phyloP scores from a whole-genome alignment of 2,888 invertebrate species.

The Lasioglossum zephyrum region DNA sequence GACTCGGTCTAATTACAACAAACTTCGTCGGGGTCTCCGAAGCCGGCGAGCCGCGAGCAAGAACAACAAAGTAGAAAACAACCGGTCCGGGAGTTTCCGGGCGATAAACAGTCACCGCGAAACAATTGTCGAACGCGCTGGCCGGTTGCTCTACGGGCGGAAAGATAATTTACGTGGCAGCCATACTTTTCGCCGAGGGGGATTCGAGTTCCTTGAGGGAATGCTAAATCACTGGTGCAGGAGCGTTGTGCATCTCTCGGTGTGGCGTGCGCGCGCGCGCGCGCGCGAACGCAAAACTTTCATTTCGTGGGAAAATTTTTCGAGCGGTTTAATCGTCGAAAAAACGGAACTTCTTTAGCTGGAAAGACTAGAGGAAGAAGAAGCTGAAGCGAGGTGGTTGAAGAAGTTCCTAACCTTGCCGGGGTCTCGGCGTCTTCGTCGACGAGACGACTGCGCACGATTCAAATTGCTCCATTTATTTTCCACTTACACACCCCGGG shows the following conservation, averaged over 20 bases:
- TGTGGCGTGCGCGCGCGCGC: not conserved
- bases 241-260: not conserved
- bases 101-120: constrained; percentile 7
- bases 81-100: not conserved
- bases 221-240: not conserved
- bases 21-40: not conserved
- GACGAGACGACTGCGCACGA: constrained; percentile 17
- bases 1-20: constrained; percentile 3
- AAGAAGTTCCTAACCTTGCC: constrained; percentile 39
- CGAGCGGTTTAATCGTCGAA: constrained; percentile 29
- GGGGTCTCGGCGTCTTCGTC: constrained; percentile 9
- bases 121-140: not conserved
- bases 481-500: constrained; percentile 26
- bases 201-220: not conserved
- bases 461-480: constrained; percentile 56
- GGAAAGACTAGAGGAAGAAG: not conserved
- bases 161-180: not conserved
- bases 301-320: not conserved
- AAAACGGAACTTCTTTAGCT: constrained; percentile 24
- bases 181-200: not conserved
- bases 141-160: not conserved
- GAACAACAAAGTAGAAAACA: not conserved
- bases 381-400: not conserved
- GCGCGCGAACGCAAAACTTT: not conserved
- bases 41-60: not conserved